Evolutionary conservation across 1,140 invertebrate species (phyloP).

Genomic region (Matsumurasca onukii): DNA sequence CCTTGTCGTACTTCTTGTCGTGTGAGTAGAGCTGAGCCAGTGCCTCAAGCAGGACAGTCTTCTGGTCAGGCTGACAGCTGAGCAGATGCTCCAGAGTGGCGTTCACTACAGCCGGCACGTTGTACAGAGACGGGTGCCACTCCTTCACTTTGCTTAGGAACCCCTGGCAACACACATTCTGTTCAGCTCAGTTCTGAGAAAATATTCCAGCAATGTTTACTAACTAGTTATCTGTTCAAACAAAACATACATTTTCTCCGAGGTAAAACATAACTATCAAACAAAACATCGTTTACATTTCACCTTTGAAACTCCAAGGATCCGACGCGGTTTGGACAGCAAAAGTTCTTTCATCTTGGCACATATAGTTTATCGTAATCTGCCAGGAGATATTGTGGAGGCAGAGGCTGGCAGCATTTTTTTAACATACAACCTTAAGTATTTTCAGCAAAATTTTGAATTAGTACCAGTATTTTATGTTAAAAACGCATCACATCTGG

Average conservation of each 20-base stretch:
- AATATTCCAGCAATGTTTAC: neutral
- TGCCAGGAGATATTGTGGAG: too few relatives aligned
- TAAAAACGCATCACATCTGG: too few relatives aligned
- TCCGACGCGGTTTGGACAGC: too few relatives aligned
- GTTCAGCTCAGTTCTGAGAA: neutral
- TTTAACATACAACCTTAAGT: too few relatives aligned
- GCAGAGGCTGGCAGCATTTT: too few relatives aligned
- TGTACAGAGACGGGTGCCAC: slow-evolving; percentile 87
- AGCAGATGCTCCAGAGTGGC: slow-evolving; percentile 74
- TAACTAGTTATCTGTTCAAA: neutral
- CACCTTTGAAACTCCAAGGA: too few relatives aligned
- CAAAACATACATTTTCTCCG: neutral
- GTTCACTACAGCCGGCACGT: slow-evolving; percentile 82
- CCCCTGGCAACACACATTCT: slow-evolving; percentile 51
- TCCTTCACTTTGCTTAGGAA: slow-evolving; percentile 86
- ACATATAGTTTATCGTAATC: too few relatives aligned
- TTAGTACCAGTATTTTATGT: too few relatives aligned
- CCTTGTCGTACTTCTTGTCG: slow-evolving; percentile 89
- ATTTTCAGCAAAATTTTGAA: too few relatives aligned
- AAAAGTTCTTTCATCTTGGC: too few relatives aligned
- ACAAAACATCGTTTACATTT: too few relatives aligned
- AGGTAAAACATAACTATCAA: too few relatives aligned
- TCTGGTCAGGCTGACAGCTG: slow-evolving; percentile 65
- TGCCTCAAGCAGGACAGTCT: slow-evolving; percentile 77
- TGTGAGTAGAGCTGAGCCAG: slow-evolving; percentile 90